Base-by-base conservation (phyloP, 37 sponge, comb jelly and placozoan species). In the Cliona cf. orientalis region DNA sequence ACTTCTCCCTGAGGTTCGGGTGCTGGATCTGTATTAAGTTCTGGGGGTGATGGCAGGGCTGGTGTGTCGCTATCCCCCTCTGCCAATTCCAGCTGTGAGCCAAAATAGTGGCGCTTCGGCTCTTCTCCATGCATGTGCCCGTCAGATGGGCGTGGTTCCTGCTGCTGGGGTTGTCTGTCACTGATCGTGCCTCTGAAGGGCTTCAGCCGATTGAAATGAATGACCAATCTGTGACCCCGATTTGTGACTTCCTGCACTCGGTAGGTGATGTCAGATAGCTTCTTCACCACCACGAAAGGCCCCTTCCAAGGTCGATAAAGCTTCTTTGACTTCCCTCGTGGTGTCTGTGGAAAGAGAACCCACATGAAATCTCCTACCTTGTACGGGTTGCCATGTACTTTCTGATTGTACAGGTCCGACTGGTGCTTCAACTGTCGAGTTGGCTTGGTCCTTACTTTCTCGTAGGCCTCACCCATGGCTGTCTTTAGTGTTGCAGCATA, bases 151-250 rank as follows among this genome's bases (percentile, higher is more conserved):
- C n/a, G n/a, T n/a, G n/a, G n/a, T n/a, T n/a, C n/a, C n/a, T n/a
- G n/a, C n/a, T n/a, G n/a, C n/a, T n/a, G n/a, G n/a, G n/a, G n/a
- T n/a, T n/a, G n/a, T n/a, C n/a, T n/a, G n/a, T n/a, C n/a, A n/a
- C n/a, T n/a, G n/a, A n/a, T n/a, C n/a, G n/a, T n/a, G n/a, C n/a
- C n/a, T n/a, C n/a, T n/a, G n/a, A n/a, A n/a, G n/a, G n/a, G 63
- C 62, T 78, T 85, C 71, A 87, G 29, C 28, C 81, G 55, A 58
- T 80, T 71, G 71, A 87, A 86, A 62, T 86, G 87, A 12, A 87
- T 75, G 22, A 87, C 87, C 1, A 42, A 25, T n/a, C 39, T 33
- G 40, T 80, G 26, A 28, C 69, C 1, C 23, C 11, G 11, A 0
- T 34, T 78, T 2, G 21, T 29, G 19, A 64, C 4, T 1, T 3